Conservation (phyloP, 2,888 invertebrate species). For the Dolichomitus sp. region DNA sequence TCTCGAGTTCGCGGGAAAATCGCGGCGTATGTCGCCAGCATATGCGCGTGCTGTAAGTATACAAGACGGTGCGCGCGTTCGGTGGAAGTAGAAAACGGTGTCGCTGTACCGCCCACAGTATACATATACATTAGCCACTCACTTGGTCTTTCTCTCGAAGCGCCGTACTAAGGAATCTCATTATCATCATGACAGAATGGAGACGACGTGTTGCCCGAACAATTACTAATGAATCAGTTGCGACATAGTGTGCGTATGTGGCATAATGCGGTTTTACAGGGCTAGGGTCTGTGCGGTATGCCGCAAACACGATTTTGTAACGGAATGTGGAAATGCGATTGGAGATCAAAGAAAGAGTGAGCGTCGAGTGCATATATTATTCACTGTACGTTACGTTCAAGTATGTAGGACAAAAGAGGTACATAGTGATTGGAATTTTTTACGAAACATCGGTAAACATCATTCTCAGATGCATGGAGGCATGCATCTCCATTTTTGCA, state of each 20-base stretch:
- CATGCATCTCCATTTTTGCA: not conserved
- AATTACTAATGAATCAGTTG: slow-evolving; percentile 34
- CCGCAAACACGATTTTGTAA: slow-evolving; percentile 20
- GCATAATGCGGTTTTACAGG: slow-evolving; percentile 5
- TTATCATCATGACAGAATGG: slow-evolving; percentile 44
- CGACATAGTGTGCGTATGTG: slow-evolving; percentile 14
- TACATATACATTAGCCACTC: slow-evolving; percentile 14
- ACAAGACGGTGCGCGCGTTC: slow-evolving; percentile 13
- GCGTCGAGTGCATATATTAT: not conserved
- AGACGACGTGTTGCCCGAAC: slow-evolving; percentile 26
- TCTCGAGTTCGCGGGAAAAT: slow-evolving; percentile 62
- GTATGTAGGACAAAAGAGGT: not conserved
- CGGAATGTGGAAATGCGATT: slow-evolving; percentile 14
- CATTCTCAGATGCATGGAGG: no score
- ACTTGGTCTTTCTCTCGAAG: not conserved
- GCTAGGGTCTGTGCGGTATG: not conserved
- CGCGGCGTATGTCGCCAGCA: slow-evolving; percentile 37
- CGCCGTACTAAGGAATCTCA: slow-evolving; percentile 36
- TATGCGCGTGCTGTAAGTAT: slow-evolving; percentile 1
- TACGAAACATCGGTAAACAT: not conserved
- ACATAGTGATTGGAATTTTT: not conserved
- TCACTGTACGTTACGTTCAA: not conserved
- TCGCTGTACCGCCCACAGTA: slow-evolving; percentile 54
- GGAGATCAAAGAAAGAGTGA: not conserved
- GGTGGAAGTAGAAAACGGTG: slow-evolving; percentile 64